These are phyloP conservation scores for Pelochelys cantorii DNA, from an alignment of 2,797 vertebrate genomes.

Conservation along the genomic window DNA sequence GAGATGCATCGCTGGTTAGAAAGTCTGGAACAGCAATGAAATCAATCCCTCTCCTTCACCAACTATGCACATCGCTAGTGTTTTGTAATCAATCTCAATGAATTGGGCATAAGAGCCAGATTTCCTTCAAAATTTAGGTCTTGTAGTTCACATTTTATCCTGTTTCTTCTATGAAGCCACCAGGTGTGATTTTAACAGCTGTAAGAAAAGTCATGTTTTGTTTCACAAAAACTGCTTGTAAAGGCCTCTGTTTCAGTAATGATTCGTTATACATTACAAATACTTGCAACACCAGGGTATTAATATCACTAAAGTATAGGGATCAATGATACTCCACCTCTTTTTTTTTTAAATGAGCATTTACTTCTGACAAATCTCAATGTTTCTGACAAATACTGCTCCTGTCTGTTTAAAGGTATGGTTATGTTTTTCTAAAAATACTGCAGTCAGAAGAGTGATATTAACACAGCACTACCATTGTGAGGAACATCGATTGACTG, in stretches of 20 bases:
- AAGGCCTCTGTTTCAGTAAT: slow-evolving; percentile 64
- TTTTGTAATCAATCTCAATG: slow-evolving; percentile 57
- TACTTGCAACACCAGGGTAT: slow-evolving; percentile 65
- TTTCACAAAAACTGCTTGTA: slow-evolving; percentile 42
- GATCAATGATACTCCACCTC: slow-evolving; percentile 72
- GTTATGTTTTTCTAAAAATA: slow-evolving; percentile 76
- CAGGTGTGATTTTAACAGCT: slow-evolving; percentile 67
- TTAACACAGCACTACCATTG: slow-evolving; percentile 60
- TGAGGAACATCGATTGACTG: slow-evolving; percentile 61
- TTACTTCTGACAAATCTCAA: slow-evolving; percentile 73
- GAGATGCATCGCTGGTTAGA: slow-evolving; percentile 55
- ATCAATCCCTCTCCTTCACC: slow-evolving; percentile 5
- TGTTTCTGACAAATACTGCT: slow-evolving; percentile 77
- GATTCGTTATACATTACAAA: slow-evolving; percentile 69
- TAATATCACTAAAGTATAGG: slow-evolving; percentile 73
- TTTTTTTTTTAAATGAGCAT: slow-evolving; percentile 62
- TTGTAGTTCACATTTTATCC: slow-evolving; percentile 60
- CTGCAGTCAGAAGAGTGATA: slow-evolving; percentile 69
- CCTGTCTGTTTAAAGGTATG: slow-evolving; percentile 77
- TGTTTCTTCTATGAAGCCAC: slow-evolving; percentile 56
- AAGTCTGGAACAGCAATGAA: slow-evolving; percentile 41
- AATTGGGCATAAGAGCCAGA: slow-evolving; percentile 3
- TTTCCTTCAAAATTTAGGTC: slow-evolving; percentile 58
- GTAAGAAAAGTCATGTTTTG: slow-evolving; percentile 70
- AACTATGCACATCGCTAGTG: slow-evolving; percentile 36